These are phyloP conservation scores for Pseudochromis fuscus DNA, from an alignment of 2,797 vertebrate genomes.

Conservation along the genomic window DNA sequence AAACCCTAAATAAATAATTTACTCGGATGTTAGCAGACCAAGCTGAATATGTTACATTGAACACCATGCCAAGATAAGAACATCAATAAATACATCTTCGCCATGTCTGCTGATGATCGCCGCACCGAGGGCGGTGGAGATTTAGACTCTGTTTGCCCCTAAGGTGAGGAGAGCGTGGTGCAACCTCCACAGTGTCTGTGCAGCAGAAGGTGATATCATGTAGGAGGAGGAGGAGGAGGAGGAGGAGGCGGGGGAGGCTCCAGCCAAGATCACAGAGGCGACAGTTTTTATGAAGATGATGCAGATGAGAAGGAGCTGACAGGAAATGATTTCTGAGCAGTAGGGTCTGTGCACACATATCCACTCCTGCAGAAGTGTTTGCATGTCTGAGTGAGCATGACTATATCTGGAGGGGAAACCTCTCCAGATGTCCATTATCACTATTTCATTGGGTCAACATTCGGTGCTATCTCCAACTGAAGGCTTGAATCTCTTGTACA, in stretches of 20 bases:
- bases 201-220: conserved; percentile 50
- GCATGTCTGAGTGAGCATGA: conserved; percentile 48
- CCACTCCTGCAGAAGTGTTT: conserved; percentile 20
- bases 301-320: conserved; percentile 27
- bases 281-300: conserved; percentile 31
- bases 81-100: conserved; percentile 28
- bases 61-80: conserved; percentile 11
- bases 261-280: conserved; percentile 25
- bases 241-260: not conserved
- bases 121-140: conserved; percentile 23
- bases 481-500: not conserved
- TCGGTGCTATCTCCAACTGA: not conserved
- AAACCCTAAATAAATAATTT: conserved; percentile 11
- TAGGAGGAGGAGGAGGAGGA: conserved; percentile 24
- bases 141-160: conserved; percentile 34
- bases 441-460: not conserved
- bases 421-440: conserved; percentile 24
- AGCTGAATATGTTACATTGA: conserved; percentile 26
- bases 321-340: conserved; percentile 30
- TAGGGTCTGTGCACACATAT: conserved; percentile 11
- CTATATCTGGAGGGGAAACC: conserved; percentile 25
- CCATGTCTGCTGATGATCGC: conserved; percentile 25
- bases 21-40: conserved; percentile 15
- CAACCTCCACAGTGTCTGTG: conserved; percentile 51
- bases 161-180: conserved; percentile 33